Evolutionary conservation across 2,888 invertebrate genomes (phyloP), one percentile per base, ranked within the genome.

Genomic region (Napeogenes sylphis): DNA sequence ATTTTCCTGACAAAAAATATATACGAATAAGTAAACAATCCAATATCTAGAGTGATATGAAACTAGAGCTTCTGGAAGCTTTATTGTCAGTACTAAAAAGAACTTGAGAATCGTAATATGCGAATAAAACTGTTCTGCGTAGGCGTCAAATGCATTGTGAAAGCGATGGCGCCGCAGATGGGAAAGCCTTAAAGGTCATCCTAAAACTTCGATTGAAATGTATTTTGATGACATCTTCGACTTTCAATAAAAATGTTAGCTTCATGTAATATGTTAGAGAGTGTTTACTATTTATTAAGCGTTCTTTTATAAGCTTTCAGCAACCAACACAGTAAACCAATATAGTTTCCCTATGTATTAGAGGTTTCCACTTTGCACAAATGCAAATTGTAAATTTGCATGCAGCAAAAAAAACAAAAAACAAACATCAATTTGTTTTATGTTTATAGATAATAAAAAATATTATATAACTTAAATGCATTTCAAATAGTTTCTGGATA

Each of bases 81-180:
- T 67, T 67, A 67, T 57, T 61, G 59, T 56, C 30, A 14, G 47
- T 55, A 61, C 65, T 67, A 67, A 67, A 67, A 65, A 55, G 59
- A 57, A 61, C 51, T 65, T 51, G 56, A 58, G 61, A 64, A 61
- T 61, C 61, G 58, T 64, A 55, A 64, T 54, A 38, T 35, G 56
- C 51, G 42, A 51, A 63, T 66, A 61, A 62, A 65, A 61, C 59
- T 57, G 51, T 67, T 58, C 59, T 56, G 59, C 63, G 69, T 66
- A 67, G 71, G 71, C 66, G 68, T 68, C 61, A 65, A 65, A 63
- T 67, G 65, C 67, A 68, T 62, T 57, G 64, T 62, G 59, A 62
- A 55, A 62, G 65, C 64, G 58, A 64, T 63, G 59, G 64, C 58
- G 65, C 61, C 65, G 63, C 58, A 53, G 64, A 59, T 56, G 55